phyloP scores from a whole-genome alignment of 2,797 vertebrate genomes.

The Chrysolophus pictus region DNA sequence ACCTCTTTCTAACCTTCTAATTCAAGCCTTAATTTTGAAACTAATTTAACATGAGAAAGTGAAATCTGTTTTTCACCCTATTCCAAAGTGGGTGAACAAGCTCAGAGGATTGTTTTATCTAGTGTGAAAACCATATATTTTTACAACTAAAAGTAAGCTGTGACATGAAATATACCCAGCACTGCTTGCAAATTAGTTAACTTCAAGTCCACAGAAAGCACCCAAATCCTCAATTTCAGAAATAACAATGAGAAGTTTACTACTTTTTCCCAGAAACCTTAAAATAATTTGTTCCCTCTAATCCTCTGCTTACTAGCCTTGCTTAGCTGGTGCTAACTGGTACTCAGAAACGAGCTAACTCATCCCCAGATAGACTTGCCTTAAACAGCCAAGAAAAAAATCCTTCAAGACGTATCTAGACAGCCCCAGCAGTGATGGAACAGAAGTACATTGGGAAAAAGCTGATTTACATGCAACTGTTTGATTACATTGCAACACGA shows the following conservation, averaged over 20 bases:
- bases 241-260: background rate
- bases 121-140: background rate
- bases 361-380: background rate
- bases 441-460: background rate
- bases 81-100: background rate
- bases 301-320: background rate
- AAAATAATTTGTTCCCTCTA: background rate
- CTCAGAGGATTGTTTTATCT: background rate
- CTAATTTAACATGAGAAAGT: constrained; percentile 18
- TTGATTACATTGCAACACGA: background rate
- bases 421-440: background rate
- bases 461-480: background rate
- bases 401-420: background rate
- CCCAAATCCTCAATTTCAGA: background rate
- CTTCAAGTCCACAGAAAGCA: background rate
- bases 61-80: constrained; percentile 43
- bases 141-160: background rate
- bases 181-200: background rate
- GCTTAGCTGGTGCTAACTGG: background rate
- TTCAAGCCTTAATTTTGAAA: constrained; percentile 38
- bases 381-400: background rate
- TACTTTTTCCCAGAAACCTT: background rate
- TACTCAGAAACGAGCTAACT: background rate
- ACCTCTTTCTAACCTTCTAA: constrained; percentile 33
- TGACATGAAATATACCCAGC: background rate